Evolutionary conservation across 2,113 vertebrate species (phyloP).

Genomic region (Rana temporaria): DNA sequence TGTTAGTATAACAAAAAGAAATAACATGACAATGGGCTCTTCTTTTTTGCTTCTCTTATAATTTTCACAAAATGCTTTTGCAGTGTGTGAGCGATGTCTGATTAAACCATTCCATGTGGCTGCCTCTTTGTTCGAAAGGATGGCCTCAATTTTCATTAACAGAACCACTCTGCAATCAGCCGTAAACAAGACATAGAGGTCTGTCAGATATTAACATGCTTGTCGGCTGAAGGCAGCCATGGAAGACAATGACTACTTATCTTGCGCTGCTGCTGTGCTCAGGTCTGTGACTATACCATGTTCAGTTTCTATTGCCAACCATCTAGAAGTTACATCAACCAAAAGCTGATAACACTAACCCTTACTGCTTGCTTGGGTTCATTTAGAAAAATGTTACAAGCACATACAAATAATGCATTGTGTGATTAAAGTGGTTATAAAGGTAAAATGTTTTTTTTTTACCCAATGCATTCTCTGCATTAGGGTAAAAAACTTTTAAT

Average conservation of each 20-base stretch:
- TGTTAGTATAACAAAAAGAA: conserved; percentile 26
- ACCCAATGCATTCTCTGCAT: no score
- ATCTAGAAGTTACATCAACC: not conserved
- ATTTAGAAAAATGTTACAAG: no score
- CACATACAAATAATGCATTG: no score
- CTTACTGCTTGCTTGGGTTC: no score
- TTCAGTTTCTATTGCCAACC: not conserved
- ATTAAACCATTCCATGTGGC: conserved; percentile 42
- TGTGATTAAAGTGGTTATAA: no score
- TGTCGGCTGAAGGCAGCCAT: conserved; percentile 7
- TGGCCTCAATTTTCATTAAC: conserved; percentile 46
- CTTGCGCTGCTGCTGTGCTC: not conserved
- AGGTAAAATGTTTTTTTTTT: no score
- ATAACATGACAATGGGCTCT: conserved; percentile 8
- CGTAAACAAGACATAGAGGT: conserved; percentile 46
- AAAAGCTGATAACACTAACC: no score
- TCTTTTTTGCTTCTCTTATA: conserved; percentile 15
- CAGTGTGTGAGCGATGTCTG: conserved; percentile 13
- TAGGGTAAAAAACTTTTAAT: no score
- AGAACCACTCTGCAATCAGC: conserved; percentile 37
- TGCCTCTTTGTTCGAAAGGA: conserved; percentile 32
- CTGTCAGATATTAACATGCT: conserved; percentile 34
- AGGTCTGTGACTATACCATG: not conserved
- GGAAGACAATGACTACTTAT: conserved; percentile 25
- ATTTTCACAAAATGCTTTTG: conserved; percentile 10